Evolutionary conservation across 2,888 invertebrate genomes (phyloP).

Genomic region (Drosophila barbarae): DNA sequence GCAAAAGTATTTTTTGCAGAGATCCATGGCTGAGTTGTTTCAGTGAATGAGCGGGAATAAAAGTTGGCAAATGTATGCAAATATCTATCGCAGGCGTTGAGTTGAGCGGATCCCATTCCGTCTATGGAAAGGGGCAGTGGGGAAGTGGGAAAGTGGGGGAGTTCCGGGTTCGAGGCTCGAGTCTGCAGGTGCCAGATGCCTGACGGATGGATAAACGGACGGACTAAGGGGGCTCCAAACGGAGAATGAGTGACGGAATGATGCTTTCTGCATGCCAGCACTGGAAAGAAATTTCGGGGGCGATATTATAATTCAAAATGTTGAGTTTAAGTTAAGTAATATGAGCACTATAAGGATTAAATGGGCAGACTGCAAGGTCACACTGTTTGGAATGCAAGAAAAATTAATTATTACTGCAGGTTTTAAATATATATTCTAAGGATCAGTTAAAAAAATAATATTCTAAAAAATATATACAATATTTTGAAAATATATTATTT

Average conservation of each 20-base stretch:
- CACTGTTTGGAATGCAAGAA: background rate
- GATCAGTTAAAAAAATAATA: too few relatives aligned
- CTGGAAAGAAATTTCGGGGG: background rate
- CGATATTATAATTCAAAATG: background rate
- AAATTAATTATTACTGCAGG: background rate
- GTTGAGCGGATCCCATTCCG: conserved; percentile 39
- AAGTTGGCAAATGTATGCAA: conserved; percentile 69
- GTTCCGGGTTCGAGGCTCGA: conserved; percentile 25
- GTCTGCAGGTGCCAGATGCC: conserved; percentile 63
- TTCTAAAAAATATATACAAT: background rate
- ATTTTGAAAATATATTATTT: background rate
- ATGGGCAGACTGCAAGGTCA: background rate
- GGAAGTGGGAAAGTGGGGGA: background rate
- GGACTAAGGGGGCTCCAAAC: conserved; percentile 21
- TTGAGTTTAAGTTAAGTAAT: too few relatives aligned
- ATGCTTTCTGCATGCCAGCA: conserved; percentile 10
- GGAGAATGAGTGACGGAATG: conserved; percentile 24
- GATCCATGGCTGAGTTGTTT: conserved; percentile 41
- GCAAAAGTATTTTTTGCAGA: conserved; percentile 30
- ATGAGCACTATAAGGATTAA: background rate
- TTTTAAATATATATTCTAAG: too few relatives aligned
- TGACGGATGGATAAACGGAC: conserved; percentile 37
- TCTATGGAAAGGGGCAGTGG: background rate
- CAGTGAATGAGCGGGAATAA: conserved; percentile 44
- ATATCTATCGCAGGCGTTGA: conserved; percentile 54